These are phyloP conservation scores for Orthonyx spaldingii DNA, from an alignment of 2,113 vertebrate species.

Conservation along the genomic window DNA sequence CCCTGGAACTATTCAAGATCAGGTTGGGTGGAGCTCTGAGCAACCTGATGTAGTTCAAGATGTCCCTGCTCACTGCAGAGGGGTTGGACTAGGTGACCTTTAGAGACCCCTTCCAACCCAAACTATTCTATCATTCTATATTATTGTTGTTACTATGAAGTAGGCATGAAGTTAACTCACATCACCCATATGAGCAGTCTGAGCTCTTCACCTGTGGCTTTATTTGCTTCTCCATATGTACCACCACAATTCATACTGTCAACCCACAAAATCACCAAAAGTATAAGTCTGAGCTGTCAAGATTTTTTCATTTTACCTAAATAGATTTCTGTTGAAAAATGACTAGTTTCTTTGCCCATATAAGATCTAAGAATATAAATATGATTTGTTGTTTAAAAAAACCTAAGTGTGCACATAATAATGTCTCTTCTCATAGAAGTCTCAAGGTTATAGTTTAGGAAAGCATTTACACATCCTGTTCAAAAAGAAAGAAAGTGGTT, in stretches of 20 bases:
- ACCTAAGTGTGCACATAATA: neutral
- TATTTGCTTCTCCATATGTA: neutral
- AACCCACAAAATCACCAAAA: neutral
- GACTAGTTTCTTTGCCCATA: neutral
- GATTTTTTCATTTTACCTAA: neutral
- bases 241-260: neutral
- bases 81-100: neutral
- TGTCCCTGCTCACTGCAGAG: neutral
- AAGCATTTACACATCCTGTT: neutral
- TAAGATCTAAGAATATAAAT: neutral
- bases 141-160: neutral
- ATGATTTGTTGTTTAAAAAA: neutral
- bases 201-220: neutral
- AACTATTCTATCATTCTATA: neutral
- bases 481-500: neutral
- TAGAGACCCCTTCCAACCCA: neutral
- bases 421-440: neutral
- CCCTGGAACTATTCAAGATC: neutral
- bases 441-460: neutral
- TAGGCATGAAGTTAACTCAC: neutral
- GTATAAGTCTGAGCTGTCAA: neutral
- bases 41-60: neutral
- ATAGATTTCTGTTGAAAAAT: neutral
- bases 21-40: neutral
- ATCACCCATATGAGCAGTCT: neutral